These are phyloP conservation scores for Telmatochromis bifrenatus DNA, from an alignment of 2,113 vertebrate species.

Conservation along the genomic window DNA sequence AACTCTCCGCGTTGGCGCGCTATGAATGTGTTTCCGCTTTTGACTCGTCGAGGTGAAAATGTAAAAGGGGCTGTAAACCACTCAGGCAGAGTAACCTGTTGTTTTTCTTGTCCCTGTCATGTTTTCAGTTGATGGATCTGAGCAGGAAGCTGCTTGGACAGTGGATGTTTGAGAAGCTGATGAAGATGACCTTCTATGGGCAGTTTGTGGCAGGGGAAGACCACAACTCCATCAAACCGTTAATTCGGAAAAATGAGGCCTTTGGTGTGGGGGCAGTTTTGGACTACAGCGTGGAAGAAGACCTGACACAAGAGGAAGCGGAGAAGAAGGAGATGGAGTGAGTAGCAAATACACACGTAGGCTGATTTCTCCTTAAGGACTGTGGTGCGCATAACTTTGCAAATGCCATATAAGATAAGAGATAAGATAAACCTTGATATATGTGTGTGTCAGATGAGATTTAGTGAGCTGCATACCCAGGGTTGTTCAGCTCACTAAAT, in stretches of 20 bases:
- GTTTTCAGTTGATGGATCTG: constrained; percentile 72
- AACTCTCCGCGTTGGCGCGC: background rate
- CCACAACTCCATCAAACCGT: constrained; percentile 83
- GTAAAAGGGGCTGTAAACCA: background rate
- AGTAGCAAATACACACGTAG: constrained; percentile 33
- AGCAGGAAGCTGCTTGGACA: constrained; percentile 77
- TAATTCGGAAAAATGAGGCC: constrained; percentile 77
- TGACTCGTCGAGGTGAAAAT: background rate
- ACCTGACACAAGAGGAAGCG: constrained; percentile 77
- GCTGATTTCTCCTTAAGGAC: background rate
- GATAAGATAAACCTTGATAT: background rate
- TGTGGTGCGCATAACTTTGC: background rate
- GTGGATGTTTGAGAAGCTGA: constrained; percentile 78
- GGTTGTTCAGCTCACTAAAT: background rate
- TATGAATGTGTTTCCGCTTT: background rate
- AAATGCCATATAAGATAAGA: background rate
- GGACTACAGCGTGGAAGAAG: constrained; percentile 90
- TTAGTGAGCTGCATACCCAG: background rate
- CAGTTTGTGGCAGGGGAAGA: constrained; percentile 94
- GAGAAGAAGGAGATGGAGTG: constrained; percentile 81
- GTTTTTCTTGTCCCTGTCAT: background rate
- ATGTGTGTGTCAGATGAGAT: background rate
- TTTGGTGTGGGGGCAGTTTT: constrained; percentile 88
- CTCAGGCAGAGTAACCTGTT: background rate
- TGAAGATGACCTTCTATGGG: constrained; percentile 97